Percentiles rank a stretch among this genome's conserved stretches.
These are phyloP conservation scores for Folsomia manolachei DNA, from an alignment of 2,888 invertebrate species.

Conservation along the genomic window DNA sequence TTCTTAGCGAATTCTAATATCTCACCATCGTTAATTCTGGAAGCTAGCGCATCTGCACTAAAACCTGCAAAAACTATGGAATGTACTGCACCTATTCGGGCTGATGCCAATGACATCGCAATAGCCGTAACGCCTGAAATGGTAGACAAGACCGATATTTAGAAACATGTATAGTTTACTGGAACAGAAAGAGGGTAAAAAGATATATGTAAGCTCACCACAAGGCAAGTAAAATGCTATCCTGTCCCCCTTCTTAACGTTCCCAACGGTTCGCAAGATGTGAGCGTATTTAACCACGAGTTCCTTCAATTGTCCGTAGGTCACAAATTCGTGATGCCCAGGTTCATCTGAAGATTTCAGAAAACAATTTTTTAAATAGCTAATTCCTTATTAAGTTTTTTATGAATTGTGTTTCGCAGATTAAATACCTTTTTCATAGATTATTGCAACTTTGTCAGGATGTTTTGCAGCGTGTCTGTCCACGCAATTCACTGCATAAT, in stretches of 20 bases:
- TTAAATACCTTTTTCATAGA: constrained; percentile 58
- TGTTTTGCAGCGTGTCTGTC: constrained; percentile 43
- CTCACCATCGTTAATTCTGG: constrained; percentile 55
- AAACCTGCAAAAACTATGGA: constrained; percentile 59
- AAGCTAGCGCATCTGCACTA: constrained; percentile 57
- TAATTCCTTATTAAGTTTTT: no score
- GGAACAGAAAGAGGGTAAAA: no score
- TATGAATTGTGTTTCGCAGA: no score
- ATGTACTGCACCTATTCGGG: constrained; percentile 58
- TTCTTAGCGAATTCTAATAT: neutral
- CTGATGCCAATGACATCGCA: constrained; percentile 57
- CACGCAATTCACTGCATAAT: constrained; percentile 45
- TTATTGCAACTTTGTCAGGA: constrained; percentile 53
- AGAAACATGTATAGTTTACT: no score
- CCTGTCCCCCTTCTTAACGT: constrained; percentile 56
- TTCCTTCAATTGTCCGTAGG: constrained; percentile 40
- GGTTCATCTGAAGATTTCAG: no score
- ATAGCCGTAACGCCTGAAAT: constrained; percentile 56
- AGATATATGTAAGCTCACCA: no score
- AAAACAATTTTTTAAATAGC: no score
- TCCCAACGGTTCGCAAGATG: constrained; percentile 43
- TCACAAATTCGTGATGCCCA: constrained; percentile 53
- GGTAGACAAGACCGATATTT: no score
- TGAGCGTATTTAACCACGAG: constrained; percentile 41
- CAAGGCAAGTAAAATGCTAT: constrained; percentile 58